Evolutionary conservation across 2,888 invertebrate genomes (phyloP), one percentile per base, ranked within the genome.

Genomic region (Octonoba sinensis): DNA sequence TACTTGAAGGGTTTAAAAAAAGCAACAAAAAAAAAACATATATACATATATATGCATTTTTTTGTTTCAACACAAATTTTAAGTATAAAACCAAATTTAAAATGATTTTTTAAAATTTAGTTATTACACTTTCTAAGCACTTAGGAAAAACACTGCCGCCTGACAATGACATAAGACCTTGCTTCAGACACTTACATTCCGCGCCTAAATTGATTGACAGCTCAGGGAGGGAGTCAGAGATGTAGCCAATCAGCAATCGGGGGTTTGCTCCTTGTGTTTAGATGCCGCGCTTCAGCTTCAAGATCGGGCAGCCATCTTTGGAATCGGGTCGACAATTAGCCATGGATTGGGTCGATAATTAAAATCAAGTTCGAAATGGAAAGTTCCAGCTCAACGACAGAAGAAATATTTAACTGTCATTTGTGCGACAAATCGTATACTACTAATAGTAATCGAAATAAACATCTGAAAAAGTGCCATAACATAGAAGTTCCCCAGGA

Each of bases 241-340:
- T 24, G 47, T 57, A 27, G 27, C 81, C 81, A 81, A 81, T 81
- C 81, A 74, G 74, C 46, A 44, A 49, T 81, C 44, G 81, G 81
- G 81, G 81, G 81, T 81, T 74, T 62, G 46, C 67, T 60, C 13
- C 15, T n/a, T 20, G n/a, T 18, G 44, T 57, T 16, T 56, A 64
- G 64, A 67, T 70, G 64, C 73, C 73, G 81, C 74, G 74, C 69
- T 70, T 74, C 81, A 70, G 47, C 27, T 64, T 81, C 18, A 46
- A 74, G 81, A 81, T 70, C 81, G 62, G n/a, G 69, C 54, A 62
- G 81, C 81, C 81, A 81, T 81, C 24, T 81, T 81, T 74, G 81
- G 81, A 81, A 74, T 81, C 57, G 46, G 81, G 81, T 81, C 81
- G 67, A 70, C 64, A 81, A 79, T 79, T 79, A 79, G 69, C 66